A percentile compares a stretch with the other conserved stretches of the same genome.
phyloP scores from a whole-genome alignment of 2,888 invertebrate species.

The Catotricha subobsoleta region DNA sequence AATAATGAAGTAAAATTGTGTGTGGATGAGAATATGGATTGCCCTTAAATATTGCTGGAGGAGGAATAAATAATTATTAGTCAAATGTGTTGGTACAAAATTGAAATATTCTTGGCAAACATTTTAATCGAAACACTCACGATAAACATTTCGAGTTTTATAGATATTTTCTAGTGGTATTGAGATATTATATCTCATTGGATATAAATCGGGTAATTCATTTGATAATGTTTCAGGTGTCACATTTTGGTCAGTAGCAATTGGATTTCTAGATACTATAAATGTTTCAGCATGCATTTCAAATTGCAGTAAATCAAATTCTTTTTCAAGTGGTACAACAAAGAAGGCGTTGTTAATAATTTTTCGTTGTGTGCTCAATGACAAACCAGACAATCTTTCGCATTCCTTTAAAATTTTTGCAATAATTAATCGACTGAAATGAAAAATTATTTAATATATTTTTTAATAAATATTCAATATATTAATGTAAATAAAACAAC shows the following conservation, averaged over 20 bases:
- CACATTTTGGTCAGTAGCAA: constrained; percentile 13
- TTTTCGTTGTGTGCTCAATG: constrained; percentile 36
- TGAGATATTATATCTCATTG: constrained; percentile 54
- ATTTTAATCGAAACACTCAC: constrained; percentile 35
- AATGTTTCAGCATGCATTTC: constrained; percentile 41
- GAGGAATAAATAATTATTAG: constrained; percentile 5
- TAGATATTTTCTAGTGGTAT: constrained; percentile 46
- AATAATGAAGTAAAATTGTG: constrained; percentile 56
- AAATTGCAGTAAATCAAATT: constrained; percentile 43
- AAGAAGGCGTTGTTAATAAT: constrained; percentile 40
- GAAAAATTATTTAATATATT: not conserved
- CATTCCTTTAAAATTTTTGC: constrained; percentile 48
- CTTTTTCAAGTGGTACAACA: constrained; percentile 39
- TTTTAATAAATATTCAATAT: not conserved
- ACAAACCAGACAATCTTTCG: constrained; percentile 40
- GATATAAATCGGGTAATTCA: constrained; percentile 52
- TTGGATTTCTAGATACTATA: constrained; percentile 21
- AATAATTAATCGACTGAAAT: constrained; percentile 43
- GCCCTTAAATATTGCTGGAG: constrained; percentile 11
- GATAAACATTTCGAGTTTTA: constrained; percentile 40
- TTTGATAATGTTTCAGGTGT: constrained; percentile 33
- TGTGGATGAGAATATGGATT: constrained; percentile 42
- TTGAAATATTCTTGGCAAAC: no score
- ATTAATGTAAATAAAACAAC: not conserved
- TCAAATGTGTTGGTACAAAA: constrained; percentile 6